Percentiles rank a stretch among this genome's conserved stretches.
Evolutionary conservation across 2,797 vertebrate species (phyloP).

Genomic region (Arctocebus calabarensis): DNA sequence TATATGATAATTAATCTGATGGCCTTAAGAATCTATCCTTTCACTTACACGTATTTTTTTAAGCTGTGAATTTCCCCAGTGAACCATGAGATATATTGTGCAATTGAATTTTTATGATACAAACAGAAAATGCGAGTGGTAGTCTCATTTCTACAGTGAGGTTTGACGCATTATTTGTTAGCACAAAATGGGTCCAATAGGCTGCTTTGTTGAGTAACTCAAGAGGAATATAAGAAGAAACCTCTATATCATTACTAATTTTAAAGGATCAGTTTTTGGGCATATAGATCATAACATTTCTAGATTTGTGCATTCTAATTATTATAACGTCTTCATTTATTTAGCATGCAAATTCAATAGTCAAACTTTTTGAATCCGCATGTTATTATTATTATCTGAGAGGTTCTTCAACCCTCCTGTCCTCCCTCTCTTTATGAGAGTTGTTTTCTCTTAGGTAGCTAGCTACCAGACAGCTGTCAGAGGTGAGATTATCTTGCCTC

Average conservation of each 20-base stretch:
- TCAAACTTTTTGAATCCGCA: conserved; percentile 35
- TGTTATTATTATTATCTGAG: not conserved
- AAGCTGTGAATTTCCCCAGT: conserved; percentile 73
- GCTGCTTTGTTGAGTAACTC: not conserved
- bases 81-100: conserved; percentile 37
- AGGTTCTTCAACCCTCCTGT: conserved; percentile 18
- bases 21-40: conserved; percentile 48
- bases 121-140: not conserved
- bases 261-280: conserved; percentile 56
- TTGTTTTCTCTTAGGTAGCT: conserved; percentile 40
- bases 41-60: not conserved
- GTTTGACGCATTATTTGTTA: conserved; percentile 43
- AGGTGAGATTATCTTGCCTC: conserved; percentile 46
- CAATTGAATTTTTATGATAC: conserved; percentile 27
- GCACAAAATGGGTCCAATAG: not conserved
- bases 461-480: not conserved
- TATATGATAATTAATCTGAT: conserved; percentile 55
- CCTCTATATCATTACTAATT: conserved; percentile 16
- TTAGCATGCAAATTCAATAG: conserved; percentile 51
- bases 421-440: conserved; percentile 49
- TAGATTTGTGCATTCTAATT: conserved; percentile 52
- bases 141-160: conserved; percentile 8
- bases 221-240: conserved; percentile 21
- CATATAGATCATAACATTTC: conserved; percentile 28
- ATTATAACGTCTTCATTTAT: conserved; percentile 60